Base-by-base conservation (phyloP, 2,797 vertebrate genomes). In the Rhynchonycteris naso region DNA sequence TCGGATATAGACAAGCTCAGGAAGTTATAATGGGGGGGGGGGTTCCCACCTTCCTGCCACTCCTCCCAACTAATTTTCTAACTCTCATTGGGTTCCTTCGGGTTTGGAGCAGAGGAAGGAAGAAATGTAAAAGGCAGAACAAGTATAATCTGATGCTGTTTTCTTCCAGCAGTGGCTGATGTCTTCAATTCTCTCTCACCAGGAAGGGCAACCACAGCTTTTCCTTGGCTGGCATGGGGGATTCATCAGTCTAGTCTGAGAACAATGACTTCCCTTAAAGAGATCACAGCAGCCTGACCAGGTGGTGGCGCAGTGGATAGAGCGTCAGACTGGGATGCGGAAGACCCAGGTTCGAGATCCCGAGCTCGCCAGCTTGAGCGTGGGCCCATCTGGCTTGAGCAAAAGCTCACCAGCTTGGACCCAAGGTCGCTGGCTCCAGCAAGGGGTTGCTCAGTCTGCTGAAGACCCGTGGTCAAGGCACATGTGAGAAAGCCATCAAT, bases 71-170 rank as follows among this genome's bases (percentile, higher is more conserved):
- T 82, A 58, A 24, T 38, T 90, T 65, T 65, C 76, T 68, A 43
- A 43, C 21, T 95, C 56, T 52, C 13, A 52, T 26, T 59, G 85
- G 18, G 33, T 52, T 78, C 30, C 74, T 96, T 30, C 33, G 69
- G 50, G 10, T 65, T 4, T 38, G 50, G 26, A 84, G 4, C 68
- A 80, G 35, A 54, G 14, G 4, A 28, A 63, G 50, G 8, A 38
- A 82, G 26, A 56, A 74, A 59, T 38, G 3, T 14, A 47, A 59
- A 58, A 3, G 59, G 8, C 63, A n/a, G 47, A 72, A 24, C 33
- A 7, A 52, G 14, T 2, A 16, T 2, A 0, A 2, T 18, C 54
- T 11, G 30, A 35, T 0, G 10, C 5, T 24, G 11, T 19, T 47
- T 47, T 66, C 69, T 30, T 43, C 83, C 6, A 4, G 47, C 18